phyloP scores from a whole-genome alignment of 1,140 invertebrate species.

The Plectrocnemia conspersa region DNA sequence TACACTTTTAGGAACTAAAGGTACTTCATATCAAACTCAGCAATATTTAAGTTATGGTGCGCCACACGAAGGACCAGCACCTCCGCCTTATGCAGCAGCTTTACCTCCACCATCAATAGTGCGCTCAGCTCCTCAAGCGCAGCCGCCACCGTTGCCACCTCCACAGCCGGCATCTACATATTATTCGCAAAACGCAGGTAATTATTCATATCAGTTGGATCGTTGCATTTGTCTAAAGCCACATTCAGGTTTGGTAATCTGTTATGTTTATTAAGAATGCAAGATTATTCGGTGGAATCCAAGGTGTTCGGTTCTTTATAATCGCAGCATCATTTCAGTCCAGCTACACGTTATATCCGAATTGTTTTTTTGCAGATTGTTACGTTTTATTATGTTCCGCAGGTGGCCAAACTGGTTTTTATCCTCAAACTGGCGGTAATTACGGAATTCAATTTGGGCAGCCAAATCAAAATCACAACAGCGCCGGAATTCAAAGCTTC shows the following conservation, averaged over 20 bases:
- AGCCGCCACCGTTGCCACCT: constrained; percentile 28
- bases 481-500: constrained; percentile 28
- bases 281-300: constrained; percentile 16
- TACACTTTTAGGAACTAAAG: constrained; percentile 30
- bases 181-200: constrained; percentile 32
- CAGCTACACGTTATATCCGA: constrained; percentile 5
- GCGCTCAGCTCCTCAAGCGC: constrained; percentile 16
- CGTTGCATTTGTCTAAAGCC: constrained; percentile 13
- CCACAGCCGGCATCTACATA: constrained; percentile 25
- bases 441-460: constrained; percentile 32
- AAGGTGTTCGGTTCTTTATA: constrained; percentile 1
- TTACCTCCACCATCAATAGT: constrained; percentile 40
- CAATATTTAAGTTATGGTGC: constrained; percentile 48
- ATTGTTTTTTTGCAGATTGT: background rate
- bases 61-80: constrained; percentile 42
- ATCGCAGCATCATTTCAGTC: constrained; percentile 17
- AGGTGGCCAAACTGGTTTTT: constrained; percentile 33
- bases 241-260: constrained; percentile 2
- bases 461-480: constrained; percentile 32
- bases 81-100: constrained; percentile 42
- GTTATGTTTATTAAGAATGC: constrained; percentile 12
- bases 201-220: background rate
- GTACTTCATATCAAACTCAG: constrained; percentile 43
- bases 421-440: constrained; percentile 31
- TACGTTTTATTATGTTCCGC: background rate